phyloP scores from a whole-genome alignment of 1,140 invertebrate species.

The Musca domestica region DNA sequence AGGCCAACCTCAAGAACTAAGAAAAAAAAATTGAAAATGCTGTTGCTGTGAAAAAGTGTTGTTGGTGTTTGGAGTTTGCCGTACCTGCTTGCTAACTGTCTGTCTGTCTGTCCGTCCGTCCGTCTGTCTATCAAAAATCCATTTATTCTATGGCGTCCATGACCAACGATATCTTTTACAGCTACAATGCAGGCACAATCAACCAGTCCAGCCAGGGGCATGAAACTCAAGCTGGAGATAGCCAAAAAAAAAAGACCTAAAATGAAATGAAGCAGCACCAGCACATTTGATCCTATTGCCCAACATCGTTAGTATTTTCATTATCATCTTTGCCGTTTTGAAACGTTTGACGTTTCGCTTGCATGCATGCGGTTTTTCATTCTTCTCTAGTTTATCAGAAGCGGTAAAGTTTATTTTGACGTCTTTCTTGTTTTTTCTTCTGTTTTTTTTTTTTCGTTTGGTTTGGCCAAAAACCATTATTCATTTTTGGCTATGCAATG shows the following conservation, averaged over 20 bases:
- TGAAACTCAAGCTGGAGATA: too few relatives aligned
- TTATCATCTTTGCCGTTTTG: neutral
- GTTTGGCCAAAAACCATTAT: slow-evolving; percentile 8
- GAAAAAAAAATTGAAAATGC: neutral
- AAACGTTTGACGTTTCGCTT: slow-evolving; percentile 14
- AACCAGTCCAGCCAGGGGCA: too few relatives aligned
- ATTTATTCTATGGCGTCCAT: slow-evolving; percentile 22
- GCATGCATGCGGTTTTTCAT: slow-evolving; percentile 8
- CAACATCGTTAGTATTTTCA: slow-evolving; percentile 3
- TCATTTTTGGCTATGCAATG: slow-evolving; percentile 4
- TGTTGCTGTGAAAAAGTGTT: neutral
- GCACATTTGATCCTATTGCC: neutral
- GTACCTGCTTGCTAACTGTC: neutral
- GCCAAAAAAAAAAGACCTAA: too few relatives aligned
- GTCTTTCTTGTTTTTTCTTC: neutral
- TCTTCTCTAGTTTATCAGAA: too few relatives aligned
- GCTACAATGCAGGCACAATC: too few relatives aligned
- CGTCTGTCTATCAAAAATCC: slow-evolving; percentile 16
- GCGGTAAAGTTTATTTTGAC: too few relatives aligned
- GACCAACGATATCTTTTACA: slow-evolving; percentile 11
- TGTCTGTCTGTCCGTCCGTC: neutral
- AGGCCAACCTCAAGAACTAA: neutral
- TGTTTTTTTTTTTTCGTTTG: slow-evolving; percentile 4
- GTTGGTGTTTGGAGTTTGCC: neutral
- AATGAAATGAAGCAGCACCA: too few relatives aligned